A percentile compares a stretch with the other conserved stretches of the same genome.
Evolutionary conservation across 1,140 invertebrate genomes (phyloP).

Genomic region (Yoshiicerus persimilis): DNA sequence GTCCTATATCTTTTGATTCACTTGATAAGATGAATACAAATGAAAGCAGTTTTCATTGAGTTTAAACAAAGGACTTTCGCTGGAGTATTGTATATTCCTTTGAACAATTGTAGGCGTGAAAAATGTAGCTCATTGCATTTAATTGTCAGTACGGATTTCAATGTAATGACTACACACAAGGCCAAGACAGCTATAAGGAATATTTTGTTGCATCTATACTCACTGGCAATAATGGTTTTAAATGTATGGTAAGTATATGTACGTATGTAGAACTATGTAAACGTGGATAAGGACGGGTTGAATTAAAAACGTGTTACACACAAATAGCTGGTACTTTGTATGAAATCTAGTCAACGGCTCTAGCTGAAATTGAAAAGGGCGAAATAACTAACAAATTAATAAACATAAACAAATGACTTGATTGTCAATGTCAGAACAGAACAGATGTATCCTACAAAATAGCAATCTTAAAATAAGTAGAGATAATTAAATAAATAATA

Average conservation of each 20-base stretch:
- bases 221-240: too few species aligned
- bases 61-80: too few species aligned
- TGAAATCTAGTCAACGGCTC: neutral
- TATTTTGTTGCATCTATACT: too few species aligned
- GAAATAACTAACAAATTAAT: neutral
- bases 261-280: neutral
- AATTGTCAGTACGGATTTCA: too few species aligned
- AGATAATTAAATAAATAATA: neutral
- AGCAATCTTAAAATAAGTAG: neutral
- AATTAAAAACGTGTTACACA: neutral
- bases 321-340: neutral
- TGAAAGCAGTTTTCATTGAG: too few species aligned
- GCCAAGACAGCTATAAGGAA: neutral
- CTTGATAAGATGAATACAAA: too few species aligned
- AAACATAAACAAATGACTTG: neutral
- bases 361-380: neutral
- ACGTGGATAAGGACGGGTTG: neutral
- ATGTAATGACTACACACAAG: too few species aligned
- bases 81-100: too few species aligned
- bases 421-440: constrained; percentile 16
- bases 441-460: constrained; percentile 14
- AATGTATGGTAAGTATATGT: neutral
- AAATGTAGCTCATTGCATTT: too few species aligned
- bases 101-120: too few species aligned
- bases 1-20: too few species aligned